Conservation (phyloP, 2,797 vertebrate species). For the Amphiprion clarkii region DNA sequence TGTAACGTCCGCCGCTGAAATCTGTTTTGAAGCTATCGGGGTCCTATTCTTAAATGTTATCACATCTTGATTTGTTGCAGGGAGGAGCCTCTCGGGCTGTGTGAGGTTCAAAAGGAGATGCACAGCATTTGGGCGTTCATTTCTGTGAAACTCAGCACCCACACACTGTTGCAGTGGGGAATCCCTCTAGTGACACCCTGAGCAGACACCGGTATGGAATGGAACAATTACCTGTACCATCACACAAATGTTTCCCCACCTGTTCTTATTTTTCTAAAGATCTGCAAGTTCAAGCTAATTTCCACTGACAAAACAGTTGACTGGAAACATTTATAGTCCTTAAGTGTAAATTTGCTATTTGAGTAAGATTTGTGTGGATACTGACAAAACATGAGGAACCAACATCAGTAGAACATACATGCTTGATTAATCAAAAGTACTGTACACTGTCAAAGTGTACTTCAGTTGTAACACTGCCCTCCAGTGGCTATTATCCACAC, state of each 20-base stretch:
- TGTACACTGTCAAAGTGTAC: neutral
- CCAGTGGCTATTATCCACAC: conserved; percentile 53
- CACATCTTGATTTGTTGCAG: conserved; percentile 56
- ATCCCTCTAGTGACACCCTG: conserved; percentile 77
- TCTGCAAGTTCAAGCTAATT: conserved; percentile 2
- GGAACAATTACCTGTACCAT: conserved; percentile 72
- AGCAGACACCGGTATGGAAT: conserved; percentile 46
- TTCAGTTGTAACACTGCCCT: conserved; percentile 63
- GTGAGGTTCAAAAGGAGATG: conserved; percentile 54
- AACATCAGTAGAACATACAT: neutral
- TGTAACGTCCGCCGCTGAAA: conserved; percentile 52
- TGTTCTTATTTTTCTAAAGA: neutral
- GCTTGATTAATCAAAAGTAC: neutral
- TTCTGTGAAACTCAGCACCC: conserved; percentile 78
- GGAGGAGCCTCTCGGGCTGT: conserved; percentile 75
- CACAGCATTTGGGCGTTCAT: conserved; percentile 33
- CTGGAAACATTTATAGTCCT: neutral
- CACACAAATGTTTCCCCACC: conserved; percentile 6
- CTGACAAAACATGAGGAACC: conserved; percentile 1
- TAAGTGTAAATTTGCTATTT: neutral
- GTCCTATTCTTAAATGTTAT: conserved; percentile 72
- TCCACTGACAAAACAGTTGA: conserved; percentile 30
- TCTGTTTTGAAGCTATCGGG: conserved; percentile 51
- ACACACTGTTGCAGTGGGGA: conserved; percentile 74
- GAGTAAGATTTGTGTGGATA: neutral